Percentiles rank a stretch among this genome's conserved stretches.
Conservation (phyloP, 2,888 invertebrate genomes). For the Clistopyga incitator region DNA sequence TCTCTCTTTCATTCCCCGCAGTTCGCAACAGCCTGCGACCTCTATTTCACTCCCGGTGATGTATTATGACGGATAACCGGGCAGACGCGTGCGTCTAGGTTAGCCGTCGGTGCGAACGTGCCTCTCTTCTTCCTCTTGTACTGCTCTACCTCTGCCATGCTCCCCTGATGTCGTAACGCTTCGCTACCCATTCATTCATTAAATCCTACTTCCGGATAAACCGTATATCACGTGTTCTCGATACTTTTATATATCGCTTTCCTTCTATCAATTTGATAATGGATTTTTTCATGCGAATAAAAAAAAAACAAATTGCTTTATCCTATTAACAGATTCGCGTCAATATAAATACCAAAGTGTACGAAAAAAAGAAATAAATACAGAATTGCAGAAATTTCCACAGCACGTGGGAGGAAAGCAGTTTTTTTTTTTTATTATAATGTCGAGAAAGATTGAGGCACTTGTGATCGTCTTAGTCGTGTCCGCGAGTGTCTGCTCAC, state of each 20-base stretch:
- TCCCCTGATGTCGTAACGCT: constrained; percentile 48
- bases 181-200: constrained; percentile 58
- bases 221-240: constrained; percentile 8
- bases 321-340: neutral
- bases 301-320: neutral
- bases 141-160: neutral
- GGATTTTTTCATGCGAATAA: neutral
- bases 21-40: neutral
- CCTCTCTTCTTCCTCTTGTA: constrained; percentile 20
- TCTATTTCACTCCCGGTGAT: constrained; percentile 64
- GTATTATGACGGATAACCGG: constrained; percentile 69
- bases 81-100: constrained; percentile 53
- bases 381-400: neutral
- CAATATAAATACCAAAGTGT: neutral
- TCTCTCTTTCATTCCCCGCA: constrained; percentile 29
- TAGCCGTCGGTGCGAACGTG: constrained; percentile 26
- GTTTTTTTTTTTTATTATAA: constrained; percentile 38
- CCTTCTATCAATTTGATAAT: neutral
- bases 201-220: constrained; percentile 29
- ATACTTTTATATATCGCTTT: constrained; percentile 11
- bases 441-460: constrained; percentile 48
- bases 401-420: constrained; percentile 33
- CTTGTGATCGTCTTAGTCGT: constrained; percentile 7
- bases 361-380: neutral
- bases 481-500: neutral